Conservation (phyloP, 2,888 invertebrate species). For the Coelopa pilipes region DNA sequence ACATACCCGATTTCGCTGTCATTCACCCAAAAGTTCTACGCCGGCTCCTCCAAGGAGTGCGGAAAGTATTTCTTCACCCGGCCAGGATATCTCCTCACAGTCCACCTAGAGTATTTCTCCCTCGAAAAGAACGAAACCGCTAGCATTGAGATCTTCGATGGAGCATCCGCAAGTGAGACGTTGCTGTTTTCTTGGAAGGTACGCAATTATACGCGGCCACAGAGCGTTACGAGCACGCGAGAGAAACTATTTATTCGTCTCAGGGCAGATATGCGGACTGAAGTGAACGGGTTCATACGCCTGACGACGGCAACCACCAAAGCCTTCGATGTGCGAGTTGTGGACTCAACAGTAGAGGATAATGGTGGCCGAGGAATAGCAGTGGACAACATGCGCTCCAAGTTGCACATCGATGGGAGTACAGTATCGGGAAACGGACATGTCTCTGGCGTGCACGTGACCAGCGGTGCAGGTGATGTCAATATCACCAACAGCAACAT, state of each 20-base stretch:
- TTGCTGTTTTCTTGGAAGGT: slow-evolving; percentile 78
- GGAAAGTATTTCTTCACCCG: slow-evolving; percentile 83
- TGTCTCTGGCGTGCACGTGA: slow-evolving; percentile 89
- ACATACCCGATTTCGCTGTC: slow-evolving; percentile 87
- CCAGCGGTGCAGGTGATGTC: slow-evolving; percentile 91
- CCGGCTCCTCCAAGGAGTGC: slow-evolving; percentile 77
- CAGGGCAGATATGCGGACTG: slow-evolving; percentile 76
- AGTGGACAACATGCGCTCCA: slow-evolving; percentile 90
- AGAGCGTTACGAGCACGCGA: slow-evolving; percentile 84
- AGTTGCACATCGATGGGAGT: slow-evolving; percentile 84
- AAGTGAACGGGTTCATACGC: slow-evolving; percentile 81
- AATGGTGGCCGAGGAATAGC: slow-evolving; percentile 96
- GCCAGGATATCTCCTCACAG: slow-evolving; percentile 82
- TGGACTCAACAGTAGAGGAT: slow-evolving; percentile 83
- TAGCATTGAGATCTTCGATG: slow-evolving; percentile 81
- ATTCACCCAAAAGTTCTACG: slow-evolving; percentile 81
- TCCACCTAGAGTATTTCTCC: slow-evolving; percentile 85
- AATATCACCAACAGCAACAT: slow-evolving; percentile 92
- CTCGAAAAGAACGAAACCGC: slow-evolving; percentile 82
- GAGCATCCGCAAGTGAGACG: slow-evolving; percentile 76
- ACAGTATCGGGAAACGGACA: slow-evolving; percentile 88
- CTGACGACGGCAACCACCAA: slow-evolving; percentile 81
- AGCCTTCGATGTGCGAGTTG: slow-evolving; percentile 88
- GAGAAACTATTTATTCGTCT: slow-evolving; percentile 85
- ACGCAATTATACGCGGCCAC: slow-evolving; percentile 87